phyloP scores from a whole-genome alignment of 2,888 invertebrate genomes.

The Sesia apiformis region DNA sequence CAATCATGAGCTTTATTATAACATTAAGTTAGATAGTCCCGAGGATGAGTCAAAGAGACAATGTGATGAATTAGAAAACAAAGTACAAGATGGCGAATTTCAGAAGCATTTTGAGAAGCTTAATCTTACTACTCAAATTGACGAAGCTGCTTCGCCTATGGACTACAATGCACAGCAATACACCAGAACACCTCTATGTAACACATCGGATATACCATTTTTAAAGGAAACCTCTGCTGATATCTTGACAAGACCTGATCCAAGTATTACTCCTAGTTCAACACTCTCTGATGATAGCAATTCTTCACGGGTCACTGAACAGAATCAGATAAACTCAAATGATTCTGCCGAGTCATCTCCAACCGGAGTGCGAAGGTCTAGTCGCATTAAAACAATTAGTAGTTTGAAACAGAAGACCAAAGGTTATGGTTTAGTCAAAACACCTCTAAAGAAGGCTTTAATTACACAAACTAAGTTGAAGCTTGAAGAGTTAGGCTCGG shows the following conservation, averaged over 20 bases:
- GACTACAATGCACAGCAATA: constrained; percentile 34
- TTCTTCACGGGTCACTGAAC: constrained; percentile 52
- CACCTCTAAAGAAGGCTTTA: constrained; percentile 61
- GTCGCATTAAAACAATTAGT: constrained; percentile 84
- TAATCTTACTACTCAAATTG: constrained; percentile 29
- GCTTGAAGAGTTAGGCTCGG: constrained; percentile 75
- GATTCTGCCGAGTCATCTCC: constrained; percentile 66
- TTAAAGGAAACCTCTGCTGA: constrained; percentile 34
- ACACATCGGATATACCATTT: constrained; percentile 37
- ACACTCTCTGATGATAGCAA: constrained; percentile 65
- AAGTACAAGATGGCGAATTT: constrained; percentile 37
- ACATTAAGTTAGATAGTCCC: constrained; percentile 53
- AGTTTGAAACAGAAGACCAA: constrained; percentile 78
- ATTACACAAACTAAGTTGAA: constrained; percentile 69
- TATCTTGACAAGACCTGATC: constrained; percentile 46
- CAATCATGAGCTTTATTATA: constrained; percentile 52
- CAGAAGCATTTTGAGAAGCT: constrained; percentile 57
- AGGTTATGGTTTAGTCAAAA: constrained; percentile 78
- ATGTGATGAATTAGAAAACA: constrained; percentile 14
- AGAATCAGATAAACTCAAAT: constrained; percentile 46
- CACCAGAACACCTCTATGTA: constrained; percentile 31
- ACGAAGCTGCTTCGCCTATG: constrained; percentile 28
- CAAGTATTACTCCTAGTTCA: constrained; percentile 61
- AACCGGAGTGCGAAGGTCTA: constrained; percentile 81
- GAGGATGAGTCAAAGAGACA: constrained; percentile 18